phyloP scores from a whole-genome alignment of 2,888 invertebrate species.

The Melieria picta region DNA sequence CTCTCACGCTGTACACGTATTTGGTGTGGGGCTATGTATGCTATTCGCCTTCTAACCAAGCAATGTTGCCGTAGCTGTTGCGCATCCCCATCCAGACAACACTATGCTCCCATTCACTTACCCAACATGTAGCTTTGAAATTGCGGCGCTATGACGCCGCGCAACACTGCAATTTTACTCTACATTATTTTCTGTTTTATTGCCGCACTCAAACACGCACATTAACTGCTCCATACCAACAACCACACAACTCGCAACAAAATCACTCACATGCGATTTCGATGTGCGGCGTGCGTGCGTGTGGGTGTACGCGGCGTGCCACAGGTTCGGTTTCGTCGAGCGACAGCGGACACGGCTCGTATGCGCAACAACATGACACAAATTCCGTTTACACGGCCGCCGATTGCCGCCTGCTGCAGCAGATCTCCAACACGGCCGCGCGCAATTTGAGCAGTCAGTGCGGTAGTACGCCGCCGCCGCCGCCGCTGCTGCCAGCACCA shows the following conservation, averaged over 20 bases:
- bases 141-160: too few species aligned
- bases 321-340: slow-evolving; percentile 84
- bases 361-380: slow-evolving; percentile 68
- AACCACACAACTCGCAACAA: neutral
- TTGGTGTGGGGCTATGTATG: too few species aligned
- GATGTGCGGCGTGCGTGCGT: too few species aligned
- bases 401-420: slow-evolving; percentile 59
- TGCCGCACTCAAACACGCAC: slow-evolving; percentile 4
- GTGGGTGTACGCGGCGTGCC: neutral
- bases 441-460: slow-evolving; percentile 51
- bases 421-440: slow-evolving; percentile 60
- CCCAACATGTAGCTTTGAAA: too few species aligned
- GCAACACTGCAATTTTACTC: too few species aligned
- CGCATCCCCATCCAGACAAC: too few species aligned
- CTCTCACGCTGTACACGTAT: too few species aligned
- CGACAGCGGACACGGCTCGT: slow-evolving; percentile 89
- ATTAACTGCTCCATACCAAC: neutral
- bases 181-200: too few species aligned
- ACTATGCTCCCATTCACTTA: too few species aligned
- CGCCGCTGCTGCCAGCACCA: slow-evolving; percentile 44
- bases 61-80: too few species aligned
- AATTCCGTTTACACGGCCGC: slow-evolving; percentile 57
- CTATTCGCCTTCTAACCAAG: too few species aligned
- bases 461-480: slow-evolving; percentile 51
- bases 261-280: neutral